Base-by-base conservation (phyloP, 2,797 vertebrate genomes). In the Acrocephalus scirpaceus region DNA sequence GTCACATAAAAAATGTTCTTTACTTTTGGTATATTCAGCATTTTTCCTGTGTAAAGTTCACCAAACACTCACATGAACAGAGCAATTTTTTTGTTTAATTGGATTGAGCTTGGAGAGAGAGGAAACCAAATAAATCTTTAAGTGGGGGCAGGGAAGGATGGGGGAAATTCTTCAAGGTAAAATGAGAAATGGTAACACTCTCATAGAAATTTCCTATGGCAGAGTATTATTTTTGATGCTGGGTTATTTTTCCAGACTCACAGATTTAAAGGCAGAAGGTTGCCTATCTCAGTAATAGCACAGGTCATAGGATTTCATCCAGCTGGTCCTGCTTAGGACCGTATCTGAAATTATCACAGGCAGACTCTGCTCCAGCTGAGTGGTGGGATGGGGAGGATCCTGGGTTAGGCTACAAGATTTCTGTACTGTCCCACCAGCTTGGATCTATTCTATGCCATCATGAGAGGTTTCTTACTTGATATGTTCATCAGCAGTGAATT, bases 1-100 rank as follows among this genome's bases (percentile, higher is more conserved):
- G 78, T 86, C 82, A 93, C 89, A 89, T 89, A 91, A 87, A 92
- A 90, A 48, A 47, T 65, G n/a, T 79, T 93, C 86, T 93, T 93
- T 42, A 70, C 30, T 95, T 97, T 91, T 64, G 51, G 36, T 91
- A 42, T 44, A 73, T 78, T 97, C 93, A 96, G 94, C 95, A 89
- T 23, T 95, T 93, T 93, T 89, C 80, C 71, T 42, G 72, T 91
- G 66, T 82, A 91, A 95, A 95, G 94, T 95, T 86, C 75, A 91
- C 36, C 15, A 3, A 96, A 95, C 65, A 69, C 58, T 95, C 51
- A 77, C 87, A 83, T 53, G 84, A 95, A 86, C 88, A 95, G 92
- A 93, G 65, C 54, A 50, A 42, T 70, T 83, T 93, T 91, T 85
- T 90, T 75, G 51, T 94, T 93, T 96, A 96, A 97, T 95, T 97